Percentiles rank a stretch among this genome's conserved stretches.
Conservation (phyloP, 2,113 vertebrate genomes). For the Sakesphorus luctuosus region DNA sequence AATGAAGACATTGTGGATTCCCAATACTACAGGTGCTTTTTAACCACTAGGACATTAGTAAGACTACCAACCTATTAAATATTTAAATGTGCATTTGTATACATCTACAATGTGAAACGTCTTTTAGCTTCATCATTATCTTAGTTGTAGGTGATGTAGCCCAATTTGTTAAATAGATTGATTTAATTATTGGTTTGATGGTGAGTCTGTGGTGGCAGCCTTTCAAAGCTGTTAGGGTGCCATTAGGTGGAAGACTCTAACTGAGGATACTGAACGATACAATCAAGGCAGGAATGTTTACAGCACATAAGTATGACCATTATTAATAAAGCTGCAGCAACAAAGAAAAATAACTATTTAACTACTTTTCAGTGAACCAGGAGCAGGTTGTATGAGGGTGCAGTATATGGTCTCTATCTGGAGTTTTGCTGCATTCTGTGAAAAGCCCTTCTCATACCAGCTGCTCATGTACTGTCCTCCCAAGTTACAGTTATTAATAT, state of each 20-base stretch:
- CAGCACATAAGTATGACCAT: not conserved
- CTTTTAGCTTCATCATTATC: not conserved
- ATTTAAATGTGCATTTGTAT: not conserved
- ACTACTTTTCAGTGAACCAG: not conserved
- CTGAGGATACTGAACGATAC: not conserved
- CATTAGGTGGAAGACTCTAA: not conserved
- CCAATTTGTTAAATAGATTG: constrained; percentile 10
- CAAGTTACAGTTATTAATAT: not conserved
- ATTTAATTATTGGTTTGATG: not conserved
- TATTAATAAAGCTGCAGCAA: not conserved
- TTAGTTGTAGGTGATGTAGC: not conserved
- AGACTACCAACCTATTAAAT: constrained; percentile 10
- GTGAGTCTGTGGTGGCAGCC: not conserved
- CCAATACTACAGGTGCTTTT: not conserved
- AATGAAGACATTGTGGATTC: constrained; percentile 4
- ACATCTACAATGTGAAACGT: not conserved
- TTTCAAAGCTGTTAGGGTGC: not conserved
- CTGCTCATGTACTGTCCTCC: not conserved
- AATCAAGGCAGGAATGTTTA: not conserved
- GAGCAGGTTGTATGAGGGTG: not conserved
- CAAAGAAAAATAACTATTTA: not conserved
- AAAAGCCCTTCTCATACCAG: not conserved
- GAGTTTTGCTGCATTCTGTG: not conserved
- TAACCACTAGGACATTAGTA: not conserved
- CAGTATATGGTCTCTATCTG: not conserved